phyloP scores from a whole-genome alignment of 2,113 vertebrate species.

The Scolopax mira region DNA sequence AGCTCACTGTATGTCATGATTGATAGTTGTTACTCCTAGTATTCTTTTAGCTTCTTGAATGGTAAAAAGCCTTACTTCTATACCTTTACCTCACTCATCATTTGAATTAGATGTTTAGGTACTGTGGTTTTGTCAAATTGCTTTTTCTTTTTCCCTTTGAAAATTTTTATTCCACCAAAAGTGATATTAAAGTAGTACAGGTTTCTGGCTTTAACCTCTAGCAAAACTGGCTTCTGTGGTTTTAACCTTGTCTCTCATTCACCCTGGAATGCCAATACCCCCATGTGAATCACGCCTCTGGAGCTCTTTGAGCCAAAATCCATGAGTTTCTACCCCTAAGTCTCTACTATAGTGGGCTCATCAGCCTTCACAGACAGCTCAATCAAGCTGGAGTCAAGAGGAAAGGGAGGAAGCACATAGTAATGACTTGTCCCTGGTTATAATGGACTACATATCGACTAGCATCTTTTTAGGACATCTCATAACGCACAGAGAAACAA shows the following conservation, averaged over 20 bases:
- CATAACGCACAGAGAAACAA: neutral
- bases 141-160: neutral
- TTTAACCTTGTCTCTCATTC: neutral
- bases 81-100: neutral
- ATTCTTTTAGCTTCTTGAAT: neutral
- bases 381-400: neutral
- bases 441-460: neutral
- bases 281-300: neutral
- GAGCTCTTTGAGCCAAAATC: neutral
- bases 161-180: neutral
- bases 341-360: neutral
- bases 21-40: neutral
- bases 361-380: neutral
- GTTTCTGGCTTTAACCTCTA: neutral
- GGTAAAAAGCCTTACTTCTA: neutral
- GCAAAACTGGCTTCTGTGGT: neutral
- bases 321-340: neutral
- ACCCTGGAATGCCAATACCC: neutral
- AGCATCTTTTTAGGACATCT: neutral
- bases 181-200: neutral
- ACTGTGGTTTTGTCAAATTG: neutral
- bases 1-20: neutral
- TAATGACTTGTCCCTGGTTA: neutral
- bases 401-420: neutral
- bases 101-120: neutral